phyloP scores from a whole-genome alignment of 2,888 invertebrate species.

The Acanthosepion esculentum region DNA sequence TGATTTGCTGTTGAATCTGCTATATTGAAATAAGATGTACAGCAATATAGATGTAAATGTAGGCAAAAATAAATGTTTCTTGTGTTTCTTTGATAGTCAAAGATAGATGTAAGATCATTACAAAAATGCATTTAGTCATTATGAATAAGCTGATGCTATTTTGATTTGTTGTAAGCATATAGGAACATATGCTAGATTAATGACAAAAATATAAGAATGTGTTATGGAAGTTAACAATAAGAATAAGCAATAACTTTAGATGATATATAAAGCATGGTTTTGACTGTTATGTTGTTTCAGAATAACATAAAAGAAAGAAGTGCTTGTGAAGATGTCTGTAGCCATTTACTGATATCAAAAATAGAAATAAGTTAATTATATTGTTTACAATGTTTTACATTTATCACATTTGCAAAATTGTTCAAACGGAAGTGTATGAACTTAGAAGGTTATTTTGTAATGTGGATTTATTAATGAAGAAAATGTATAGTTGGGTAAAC shows the following conservation, averaged over 20 bases:
- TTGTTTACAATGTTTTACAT: background rate
- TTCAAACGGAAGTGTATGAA: no score
- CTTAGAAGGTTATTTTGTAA: no score
- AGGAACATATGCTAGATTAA: background rate
- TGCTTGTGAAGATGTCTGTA: background rate
- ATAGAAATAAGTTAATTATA: background rate
- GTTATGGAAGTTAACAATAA: background rate
- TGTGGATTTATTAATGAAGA: no score
- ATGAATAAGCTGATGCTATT: background rate
- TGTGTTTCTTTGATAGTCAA: background rate
- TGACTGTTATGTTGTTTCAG: background rate
- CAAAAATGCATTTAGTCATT: background rate
- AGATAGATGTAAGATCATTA: background rate
- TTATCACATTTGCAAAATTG: background rate
- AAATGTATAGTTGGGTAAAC: no score
- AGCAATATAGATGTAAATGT: conserved; percentile 33
- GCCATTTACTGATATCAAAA: background rate
- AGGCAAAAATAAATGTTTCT: conserved; percentile 20
- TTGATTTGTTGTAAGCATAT: background rate
- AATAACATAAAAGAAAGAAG: background rate
- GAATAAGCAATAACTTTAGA: background rate
- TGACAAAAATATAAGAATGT: background rate
- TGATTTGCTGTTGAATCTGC: background rate
- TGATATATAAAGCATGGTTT: background rate
- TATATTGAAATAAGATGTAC: conserved; percentile 1